Percentiles rank a stretch among this genome's conserved stretches.
Conservation (phyloP, 2,797 vertebrate species). For the Acipenser ruthenus region DNA sequence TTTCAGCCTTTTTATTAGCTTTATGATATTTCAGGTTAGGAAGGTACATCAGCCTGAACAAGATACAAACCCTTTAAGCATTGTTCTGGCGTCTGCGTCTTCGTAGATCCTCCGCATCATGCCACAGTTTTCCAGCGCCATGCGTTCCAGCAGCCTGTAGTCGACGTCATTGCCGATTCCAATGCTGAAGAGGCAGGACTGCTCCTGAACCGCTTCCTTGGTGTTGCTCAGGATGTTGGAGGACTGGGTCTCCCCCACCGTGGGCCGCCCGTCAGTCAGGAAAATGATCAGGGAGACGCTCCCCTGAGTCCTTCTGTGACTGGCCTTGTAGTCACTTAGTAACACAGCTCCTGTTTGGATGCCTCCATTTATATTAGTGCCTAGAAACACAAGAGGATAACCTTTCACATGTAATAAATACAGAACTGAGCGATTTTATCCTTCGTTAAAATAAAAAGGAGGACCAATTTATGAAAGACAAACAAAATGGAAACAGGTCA, state of each 20-base stretch:
- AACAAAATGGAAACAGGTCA: too few species aligned
- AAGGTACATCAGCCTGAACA: too few species aligned
- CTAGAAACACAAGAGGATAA: slow-evolving; percentile 40
- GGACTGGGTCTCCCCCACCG: slow-evolving; percentile 67
- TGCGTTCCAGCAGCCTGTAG: slow-evolving; percentile 78
- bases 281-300: slow-evolving; percentile 86
- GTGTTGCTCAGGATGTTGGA: slow-evolving; percentile 73
- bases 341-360: slow-evolving; percentile 69
- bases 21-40: too few species aligned
- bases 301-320: slow-evolving; percentile 52
- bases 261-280: slow-evolving; percentile 87
- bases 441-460: too few species aligned
- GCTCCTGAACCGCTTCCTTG: slow-evolving; percentile 63
- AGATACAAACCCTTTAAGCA: slow-evolving; percentile 77
- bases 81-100: slow-evolving; percentile 70
- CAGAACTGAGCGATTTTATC: too few species aligned
- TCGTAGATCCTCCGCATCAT: slow-evolving; percentile 74
- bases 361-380: slow-evolving; percentile 80
- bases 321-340: slow-evolving; percentile 65
- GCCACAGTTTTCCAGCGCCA: slow-evolving; percentile 91
- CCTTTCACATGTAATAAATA: too few species aligned
- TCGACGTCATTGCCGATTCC: slow-evolving; percentile 88
- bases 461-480: too few species aligned
- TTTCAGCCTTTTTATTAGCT: too few species aligned
- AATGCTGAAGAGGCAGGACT: slow-evolving; percentile 86